These are phyloP conservation scores for Patella vulgata DNA, from an alignment of 1,140 invertebrate species.

Conservation along the genomic window DNA sequence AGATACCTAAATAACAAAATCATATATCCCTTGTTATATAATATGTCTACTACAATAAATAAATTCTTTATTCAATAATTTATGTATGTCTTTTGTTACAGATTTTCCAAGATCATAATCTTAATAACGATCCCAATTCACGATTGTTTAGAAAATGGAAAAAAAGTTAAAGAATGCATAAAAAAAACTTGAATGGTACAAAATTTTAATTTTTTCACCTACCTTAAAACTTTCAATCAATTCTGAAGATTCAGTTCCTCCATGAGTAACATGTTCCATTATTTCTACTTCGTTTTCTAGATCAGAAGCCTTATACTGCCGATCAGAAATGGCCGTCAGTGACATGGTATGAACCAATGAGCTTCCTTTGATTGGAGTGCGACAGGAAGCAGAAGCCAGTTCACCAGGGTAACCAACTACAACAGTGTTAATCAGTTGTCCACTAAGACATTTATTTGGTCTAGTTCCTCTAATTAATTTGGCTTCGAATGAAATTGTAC, in stretches of 20 bases:
- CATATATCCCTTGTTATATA: background rate
- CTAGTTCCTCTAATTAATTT: background rate
- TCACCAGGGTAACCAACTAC: slow-evolving; percentile 24
- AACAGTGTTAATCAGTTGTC: slow-evolving; percentile 18
- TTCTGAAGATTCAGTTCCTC: slow-evolving; percentile 2
- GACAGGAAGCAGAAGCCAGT: slow-evolving; percentile 13
- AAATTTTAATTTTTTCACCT: background rate
- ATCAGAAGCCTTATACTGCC: slow-evolving; percentile 7
- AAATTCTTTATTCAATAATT: too few relatives aligned
- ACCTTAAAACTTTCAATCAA: background rate
- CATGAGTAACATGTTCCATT: slow-evolving; percentile 3
- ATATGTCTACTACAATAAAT: too few relatives aligned
- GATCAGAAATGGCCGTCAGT: slow-evolving; percentile 33
- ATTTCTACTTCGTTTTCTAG: slow-evolving; percentile 11
- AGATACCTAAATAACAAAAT: slow-evolving; percentile 25
- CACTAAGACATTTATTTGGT: slow-evolving; percentile 32
- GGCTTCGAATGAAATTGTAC: slow-evolving; percentile 27
- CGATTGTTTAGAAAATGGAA: too few relatives aligned
- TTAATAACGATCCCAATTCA: too few relatives aligned
- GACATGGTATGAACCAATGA: slow-evolving; percentile 1
- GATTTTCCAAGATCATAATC: too few relatives aligned
- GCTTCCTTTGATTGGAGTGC: slow-evolving; percentile 1
- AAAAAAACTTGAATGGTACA: too few relatives aligned
- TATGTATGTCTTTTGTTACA: too few relatives aligned
- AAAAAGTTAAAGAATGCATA: too few relatives aligned